Conservation (phyloP, 2,113 vertebrate species). For the Taurulus bubalis region DNA sequence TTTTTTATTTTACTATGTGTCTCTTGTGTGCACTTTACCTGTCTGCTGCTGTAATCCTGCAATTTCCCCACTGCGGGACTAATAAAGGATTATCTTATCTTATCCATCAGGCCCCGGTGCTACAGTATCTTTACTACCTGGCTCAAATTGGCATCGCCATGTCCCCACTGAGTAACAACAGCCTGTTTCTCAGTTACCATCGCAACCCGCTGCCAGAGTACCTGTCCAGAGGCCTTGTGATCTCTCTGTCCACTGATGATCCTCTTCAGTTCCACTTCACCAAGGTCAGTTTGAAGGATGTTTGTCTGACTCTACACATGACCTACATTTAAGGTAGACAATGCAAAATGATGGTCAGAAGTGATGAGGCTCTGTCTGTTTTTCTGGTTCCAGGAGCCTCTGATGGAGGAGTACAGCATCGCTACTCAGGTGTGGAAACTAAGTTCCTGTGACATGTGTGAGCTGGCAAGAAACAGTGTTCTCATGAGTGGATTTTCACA, state of each 20-base stretch:
- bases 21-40: too few species aligned
- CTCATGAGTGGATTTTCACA: slow-evolving; percentile 99
- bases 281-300: slow-evolving; percentile 84
- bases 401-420: slow-evolving; percentile 99
- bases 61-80: too few species aligned
- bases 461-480: slow-evolving; percentile 96
- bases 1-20: too few species aligned
- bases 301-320: not conserved
- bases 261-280: slow-evolving; percentile 98
- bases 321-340: not conserved
- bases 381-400: slow-evolving; percentile 86
- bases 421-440: slow-evolving; percentile 98
- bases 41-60: too few species aligned
- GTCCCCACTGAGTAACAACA: slow-evolving; percentile 98
- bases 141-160: slow-evolving; percentile 97
- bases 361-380: slow-evolving; percentile 25
- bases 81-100: too few species aligned
- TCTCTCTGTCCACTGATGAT: slow-evolving; percentile 96
- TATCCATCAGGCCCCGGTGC: slow-evolving; percentile 88
- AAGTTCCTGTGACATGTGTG: slow-evolving; percentile 98
- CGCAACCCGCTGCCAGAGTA: slow-evolving; percentile 96
- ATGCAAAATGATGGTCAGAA: not conserved
- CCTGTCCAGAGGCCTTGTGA: slow-evolving; percentile 92
- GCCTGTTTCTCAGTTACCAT: slow-evolving; percentile 98
- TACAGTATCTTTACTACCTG: slow-evolving; percentile 98